Percentiles rank a stretch among this genome's conserved stretches.
Conservation (phyloP, 2,888 invertebrate species). For the Adelognathus sp. region DNA sequence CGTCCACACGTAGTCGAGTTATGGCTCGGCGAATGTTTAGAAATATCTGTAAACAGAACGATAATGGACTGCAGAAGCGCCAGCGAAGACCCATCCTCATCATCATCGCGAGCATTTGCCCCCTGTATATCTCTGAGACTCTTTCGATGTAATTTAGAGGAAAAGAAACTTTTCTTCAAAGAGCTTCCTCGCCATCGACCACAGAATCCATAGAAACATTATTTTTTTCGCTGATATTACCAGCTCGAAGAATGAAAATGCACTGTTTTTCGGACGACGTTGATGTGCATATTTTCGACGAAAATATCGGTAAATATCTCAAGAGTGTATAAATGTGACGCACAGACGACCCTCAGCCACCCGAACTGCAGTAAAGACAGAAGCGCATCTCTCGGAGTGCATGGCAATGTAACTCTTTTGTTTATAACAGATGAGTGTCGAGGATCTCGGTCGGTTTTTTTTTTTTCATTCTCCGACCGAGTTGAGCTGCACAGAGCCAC, state of each 20-base stretch:
- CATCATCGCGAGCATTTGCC: conserved; percentile 14
- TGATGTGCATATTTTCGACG: background rate
- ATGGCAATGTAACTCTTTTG: conserved; percentile 77
- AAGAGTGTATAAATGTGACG: background rate
- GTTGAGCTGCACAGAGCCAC: conserved; percentile 30
- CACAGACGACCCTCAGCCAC: background rate
- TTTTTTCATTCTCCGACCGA: conserved; percentile 50
- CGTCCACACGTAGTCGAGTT: conserved; percentile 63
- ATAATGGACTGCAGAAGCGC: conserved; percentile 80
- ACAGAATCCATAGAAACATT: background rate
- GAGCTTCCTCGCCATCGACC: background rate
- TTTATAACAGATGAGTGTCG: conserved; percentile 77
- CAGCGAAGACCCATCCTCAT: conserved; percentile 42
- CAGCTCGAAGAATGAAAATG: background rate
- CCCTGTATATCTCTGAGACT: conserved; percentile 22
- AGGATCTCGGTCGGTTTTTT: conserved; percentile 65
- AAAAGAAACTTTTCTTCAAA: background rate
- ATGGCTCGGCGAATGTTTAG: conserved; percentile 78
- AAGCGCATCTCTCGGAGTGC: conserved; percentile 23
- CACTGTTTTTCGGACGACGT: background rate
- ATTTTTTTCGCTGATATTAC: background rate
- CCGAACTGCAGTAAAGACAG: conserved; percentile 2
- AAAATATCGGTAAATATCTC: background rate
- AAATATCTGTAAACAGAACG: conserved; percentile 78
- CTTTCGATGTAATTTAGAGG: background rate